Conservation (phyloP, 35 echinoderm and acorn worm species). For the Amphiura filiformis region DNA sequence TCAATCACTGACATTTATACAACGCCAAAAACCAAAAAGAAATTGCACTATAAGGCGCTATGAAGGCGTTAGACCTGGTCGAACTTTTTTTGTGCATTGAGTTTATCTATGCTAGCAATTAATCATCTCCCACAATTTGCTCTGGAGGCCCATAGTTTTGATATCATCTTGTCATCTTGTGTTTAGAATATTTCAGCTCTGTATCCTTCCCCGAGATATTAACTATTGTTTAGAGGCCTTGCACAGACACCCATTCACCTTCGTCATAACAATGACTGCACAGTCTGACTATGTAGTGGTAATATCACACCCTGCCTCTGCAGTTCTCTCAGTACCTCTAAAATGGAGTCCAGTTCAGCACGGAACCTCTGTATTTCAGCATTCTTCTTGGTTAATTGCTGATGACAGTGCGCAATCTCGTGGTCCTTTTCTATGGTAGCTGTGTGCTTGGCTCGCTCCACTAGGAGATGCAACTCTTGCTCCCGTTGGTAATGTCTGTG, state of each 20-base stretch:
- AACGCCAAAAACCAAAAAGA: too few species aligned
- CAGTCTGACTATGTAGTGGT: slow-evolving; percentile 43
- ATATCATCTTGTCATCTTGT: too few species aligned
- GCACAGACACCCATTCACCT: neutral
- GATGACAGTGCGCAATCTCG: slow-evolving; percentile 53
- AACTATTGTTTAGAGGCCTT: too few species aligned
- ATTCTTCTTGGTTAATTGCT: slow-evolving; percentile 65
- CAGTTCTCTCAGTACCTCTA: slow-evolving; percentile 80
- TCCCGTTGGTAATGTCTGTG: slow-evolving; percentile 65
- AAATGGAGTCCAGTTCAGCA: slow-evolving; percentile 72
- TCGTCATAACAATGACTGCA: slow-evolving; percentile 35
- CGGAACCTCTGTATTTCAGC: slow-evolving; percentile 90
- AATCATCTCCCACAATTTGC: too few species aligned
- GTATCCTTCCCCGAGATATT: too few species aligned
- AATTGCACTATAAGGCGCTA: too few species aligned
- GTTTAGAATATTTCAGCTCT: too few species aligned
- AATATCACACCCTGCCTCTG: slow-evolving; percentile 88
- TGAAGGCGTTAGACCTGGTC: too few species aligned
- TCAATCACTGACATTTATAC: too few species aligned
- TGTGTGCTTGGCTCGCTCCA: slow-evolving; percentile 63
- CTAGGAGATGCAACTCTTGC: slow-evolving; percentile 53
- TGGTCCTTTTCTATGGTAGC: slow-evolving; percentile 65
- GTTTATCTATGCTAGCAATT: too few species aligned
- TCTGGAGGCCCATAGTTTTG: too few species aligned
- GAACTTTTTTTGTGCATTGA: too few species aligned